Percentiles rank a stretch among this genome's conserved stretches.
phyloP scores from a whole-genome alignment of 2,888 invertebrate species.

The Lutraria lutraria region DNA sequence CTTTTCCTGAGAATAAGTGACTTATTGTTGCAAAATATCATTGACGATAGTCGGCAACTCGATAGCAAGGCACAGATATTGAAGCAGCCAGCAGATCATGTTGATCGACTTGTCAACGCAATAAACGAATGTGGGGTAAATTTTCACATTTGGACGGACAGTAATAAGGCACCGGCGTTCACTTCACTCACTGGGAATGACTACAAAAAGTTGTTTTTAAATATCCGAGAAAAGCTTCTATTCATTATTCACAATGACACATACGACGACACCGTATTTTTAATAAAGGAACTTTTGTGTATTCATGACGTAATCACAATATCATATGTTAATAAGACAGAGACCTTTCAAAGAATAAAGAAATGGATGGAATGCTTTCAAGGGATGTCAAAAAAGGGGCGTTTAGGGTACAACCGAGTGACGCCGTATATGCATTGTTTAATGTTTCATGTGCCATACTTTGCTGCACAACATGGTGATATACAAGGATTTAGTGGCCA shows the following conservation, averaged over 20 bases:
- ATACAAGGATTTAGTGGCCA: neutral
- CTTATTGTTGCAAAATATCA: constrained; percentile 32
- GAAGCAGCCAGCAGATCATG: neutral
- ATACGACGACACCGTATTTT: neutral
- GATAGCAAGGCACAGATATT: constrained; percentile 14
- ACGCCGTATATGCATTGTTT: constrained; percentile 30
- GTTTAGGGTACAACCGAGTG: neutral
- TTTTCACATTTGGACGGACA: constrained; percentile 7
- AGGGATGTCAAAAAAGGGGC: neutral
- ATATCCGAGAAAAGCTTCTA: neutral
- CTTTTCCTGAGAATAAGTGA: constrained; percentile 21
- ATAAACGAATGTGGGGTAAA: neutral
- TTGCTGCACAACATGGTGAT: constrained; percentile 6
- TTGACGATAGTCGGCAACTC: constrained; percentile 38
- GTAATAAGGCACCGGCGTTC: neutral
- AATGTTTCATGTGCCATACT: constrained; percentile 13
- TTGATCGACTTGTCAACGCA: neutral
- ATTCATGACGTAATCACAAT: neutral
- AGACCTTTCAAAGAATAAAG: neutral
- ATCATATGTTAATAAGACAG: neutral
- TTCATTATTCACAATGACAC: constrained; percentile 10
- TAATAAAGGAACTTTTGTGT: neutral
- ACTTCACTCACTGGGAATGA: neutral
- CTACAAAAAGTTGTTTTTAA: neutral
- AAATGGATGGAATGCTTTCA: constrained; percentile 18